Evolutionary conservation across 2,797 vertebrate genomes (phyloP), one percentile per base, ranked within the genome.

Genomic region (Harpagifer antarcticus): DNA sequence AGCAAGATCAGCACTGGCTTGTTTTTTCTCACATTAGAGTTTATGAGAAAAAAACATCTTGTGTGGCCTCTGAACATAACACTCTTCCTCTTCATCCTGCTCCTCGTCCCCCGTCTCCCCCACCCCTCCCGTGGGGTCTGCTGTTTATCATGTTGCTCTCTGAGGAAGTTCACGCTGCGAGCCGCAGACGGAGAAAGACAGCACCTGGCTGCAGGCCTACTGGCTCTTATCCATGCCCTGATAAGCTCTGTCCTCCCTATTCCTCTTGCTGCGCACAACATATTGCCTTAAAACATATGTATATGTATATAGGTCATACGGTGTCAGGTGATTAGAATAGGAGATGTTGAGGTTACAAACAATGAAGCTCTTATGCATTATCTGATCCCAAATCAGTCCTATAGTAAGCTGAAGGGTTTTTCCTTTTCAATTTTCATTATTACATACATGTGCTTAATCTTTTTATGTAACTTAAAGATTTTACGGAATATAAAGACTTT

Each of bases 31-130:
- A 91, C 91, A 91, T 94, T 89, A 86, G 82, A 88, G 91, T 95
- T 95, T 92, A 94, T 94, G 90, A 92, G 90, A 89, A 92, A 84
- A 92, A 92, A 90, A 83, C 94, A 88, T 93, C 94, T 93, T 95
- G 94, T 96, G 94, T 95, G 95, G 94, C 92, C 94, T 84, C 81
- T 83, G 91, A 92, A 87, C 89, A 90, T 84, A 89, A 89, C 78
- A 87, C 80, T 86, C 75, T 81, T 78, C 74, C 65, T 79, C 81
- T 67, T 86, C 59, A 43, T 83, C 61, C 66, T 77, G 60, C 74
- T 84, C 76, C 79, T 78, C 67, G 58, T 84, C 87, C 80, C 83
- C 79, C 82, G 79, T 63, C 57, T 42, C 52, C 55, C 52, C 49
- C 44, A 45, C 79, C 59, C 50, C 43, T 67, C 68, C 68, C 80